Evolutionary conservation across 2,797 vertebrate species (phyloP).

Genomic region (Enteromius argenteus): DNA sequence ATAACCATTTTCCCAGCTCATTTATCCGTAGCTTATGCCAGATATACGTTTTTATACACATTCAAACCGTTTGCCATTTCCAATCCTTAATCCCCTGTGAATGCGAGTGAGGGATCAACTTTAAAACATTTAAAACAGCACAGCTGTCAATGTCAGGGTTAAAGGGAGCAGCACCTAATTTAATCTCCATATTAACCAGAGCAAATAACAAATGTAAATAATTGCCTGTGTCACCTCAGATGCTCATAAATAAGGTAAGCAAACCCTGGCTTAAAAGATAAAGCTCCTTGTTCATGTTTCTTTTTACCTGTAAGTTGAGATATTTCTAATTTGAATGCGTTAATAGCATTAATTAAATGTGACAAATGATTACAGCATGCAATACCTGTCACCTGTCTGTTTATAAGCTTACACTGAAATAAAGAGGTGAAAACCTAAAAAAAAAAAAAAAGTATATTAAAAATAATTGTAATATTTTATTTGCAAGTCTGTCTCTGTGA

Average conservation of each 20-base stretch:
- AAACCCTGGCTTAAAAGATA: slow-evolving; percentile 26
- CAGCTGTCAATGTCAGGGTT: slow-evolving; percentile 58
- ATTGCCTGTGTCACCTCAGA: slow-evolving; percentile 57
- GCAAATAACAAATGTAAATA: slow-evolving; percentile 48
- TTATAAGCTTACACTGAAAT: not conserved
- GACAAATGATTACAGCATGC: not conserved
- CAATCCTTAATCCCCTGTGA: slow-evolving; percentile 38
- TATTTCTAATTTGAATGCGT: slow-evolving; percentile 31
- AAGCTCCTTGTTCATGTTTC: slow-evolving; percentile 32
- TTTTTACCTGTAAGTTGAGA: slow-evolving; percentile 27
- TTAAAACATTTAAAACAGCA: slow-evolving; percentile 44
- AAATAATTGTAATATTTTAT: not conserved
- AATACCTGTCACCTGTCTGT: not conserved
- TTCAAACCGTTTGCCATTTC: slow-evolving; percentile 40
- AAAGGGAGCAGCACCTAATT: slow-evolving; percentile 56
- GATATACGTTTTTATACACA: slow-evolving; percentile 36
- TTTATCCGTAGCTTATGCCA: slow-evolving; percentile 18
- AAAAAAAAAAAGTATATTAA: not conserved
- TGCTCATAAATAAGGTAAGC: slow-evolving; percentile 57
- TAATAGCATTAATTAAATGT: slow-evolving; percentile 2
- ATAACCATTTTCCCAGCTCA: slow-evolving; percentile 13
- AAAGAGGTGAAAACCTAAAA: not conserved
- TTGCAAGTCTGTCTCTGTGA: not conserved
- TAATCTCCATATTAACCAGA: slow-evolving; percentile 60
- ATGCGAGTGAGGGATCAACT: slow-evolving; percentile 14